phyloP scores from a whole-genome alignment of 2,797 vertebrate species.

The Chaetophractus vellerosus region DNA sequence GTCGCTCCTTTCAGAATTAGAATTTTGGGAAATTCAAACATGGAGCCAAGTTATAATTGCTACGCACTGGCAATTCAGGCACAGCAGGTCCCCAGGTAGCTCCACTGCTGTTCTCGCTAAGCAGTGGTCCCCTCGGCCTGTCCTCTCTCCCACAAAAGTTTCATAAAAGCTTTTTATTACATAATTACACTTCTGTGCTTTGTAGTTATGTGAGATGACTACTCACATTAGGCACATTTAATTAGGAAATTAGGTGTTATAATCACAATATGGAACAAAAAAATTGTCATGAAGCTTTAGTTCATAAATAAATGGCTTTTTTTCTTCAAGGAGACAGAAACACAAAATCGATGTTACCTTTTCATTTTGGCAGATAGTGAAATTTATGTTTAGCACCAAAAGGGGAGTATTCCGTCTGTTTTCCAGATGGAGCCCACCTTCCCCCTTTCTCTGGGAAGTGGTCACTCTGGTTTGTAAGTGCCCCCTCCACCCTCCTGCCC shows the following conservation, averaged over 20 bases:
- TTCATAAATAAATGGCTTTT: constrained; percentile 68
- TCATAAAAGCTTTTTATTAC: constrained; percentile 66
- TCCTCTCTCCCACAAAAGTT: constrained; percentile 42
- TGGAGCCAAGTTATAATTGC: background rate
- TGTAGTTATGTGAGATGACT: constrained; percentile 41
- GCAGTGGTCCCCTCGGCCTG: background rate
- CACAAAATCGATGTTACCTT: constrained; percentile 36
- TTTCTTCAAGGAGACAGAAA: background rate
- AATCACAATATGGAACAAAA: constrained; percentile 48
- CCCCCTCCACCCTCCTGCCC: background rate
- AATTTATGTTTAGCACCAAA: background rate
- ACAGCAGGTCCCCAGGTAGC: background rate
- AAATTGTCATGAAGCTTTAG: constrained; percentile 66
- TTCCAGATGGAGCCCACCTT: constrained; percentile 56
- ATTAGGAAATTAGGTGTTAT: constrained; percentile 78
- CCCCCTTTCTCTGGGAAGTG: background rate
- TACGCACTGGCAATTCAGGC: background rate
- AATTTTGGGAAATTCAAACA: background rate
- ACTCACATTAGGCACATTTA: constrained; percentile 74
- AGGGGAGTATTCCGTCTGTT: constrained; percentile 57
- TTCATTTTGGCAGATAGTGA: constrained; percentile 4
- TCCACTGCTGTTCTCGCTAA: background rate
- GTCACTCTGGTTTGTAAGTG: background rate
- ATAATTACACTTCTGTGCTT: constrained; percentile 73
- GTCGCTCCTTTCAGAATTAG: background rate